phyloP scores from a whole-genome alignment of 2,113 vertebrate species.

The Paradisaea rubra region DNA sequence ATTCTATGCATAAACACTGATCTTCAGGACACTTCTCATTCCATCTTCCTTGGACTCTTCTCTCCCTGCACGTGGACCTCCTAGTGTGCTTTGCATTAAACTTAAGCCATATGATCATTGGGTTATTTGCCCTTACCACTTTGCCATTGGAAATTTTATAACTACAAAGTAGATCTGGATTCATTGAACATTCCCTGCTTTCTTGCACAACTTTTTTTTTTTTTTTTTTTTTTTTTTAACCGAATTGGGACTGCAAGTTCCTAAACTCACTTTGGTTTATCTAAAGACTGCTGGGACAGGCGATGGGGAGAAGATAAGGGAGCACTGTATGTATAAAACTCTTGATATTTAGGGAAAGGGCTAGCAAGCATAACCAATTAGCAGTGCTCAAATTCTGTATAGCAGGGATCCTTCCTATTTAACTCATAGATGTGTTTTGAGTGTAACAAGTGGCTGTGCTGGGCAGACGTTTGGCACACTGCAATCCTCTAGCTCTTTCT shows the following conservation, averaged over 20 bases:
- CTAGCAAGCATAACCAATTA: conserved; percentile 4
- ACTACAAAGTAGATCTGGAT: conserved; percentile 45
- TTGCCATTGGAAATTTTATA: conserved; percentile 46
- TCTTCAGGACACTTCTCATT: conserved; percentile 4
- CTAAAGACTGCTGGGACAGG: conserved; percentile 61
- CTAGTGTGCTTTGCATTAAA: conserved; percentile 66
- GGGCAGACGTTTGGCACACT: not conserved
- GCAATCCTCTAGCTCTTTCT: not conserved
- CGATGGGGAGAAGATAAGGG: conserved; percentile 38
- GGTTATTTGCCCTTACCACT: conserved; percentile 39
- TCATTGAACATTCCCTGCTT: conserved; percentile 33
- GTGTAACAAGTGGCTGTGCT: not conserved
- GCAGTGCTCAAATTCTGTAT: not conserved
- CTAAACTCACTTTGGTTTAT: conserved; percentile 50
- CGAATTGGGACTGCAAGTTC: conserved; percentile 13
- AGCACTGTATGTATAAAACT: conserved; percentile 55
- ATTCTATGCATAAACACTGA: conserved; percentile 73
- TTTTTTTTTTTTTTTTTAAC: not conserved
- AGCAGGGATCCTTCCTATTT: conserved; percentile 37
- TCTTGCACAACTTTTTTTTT: conserved; percentile 25
- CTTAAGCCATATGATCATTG: conserved; percentile 62
- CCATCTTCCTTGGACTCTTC: conserved; percentile 48
- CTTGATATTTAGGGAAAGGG: conserved; percentile 38
- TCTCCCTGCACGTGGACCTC: conserved; percentile 63
- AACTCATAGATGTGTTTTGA: conserved; percentile 1